Evolutionary conservation across 2,888 invertebrate genomes (phyloP).

Genomic region (Hartigia nigra): DNA sequence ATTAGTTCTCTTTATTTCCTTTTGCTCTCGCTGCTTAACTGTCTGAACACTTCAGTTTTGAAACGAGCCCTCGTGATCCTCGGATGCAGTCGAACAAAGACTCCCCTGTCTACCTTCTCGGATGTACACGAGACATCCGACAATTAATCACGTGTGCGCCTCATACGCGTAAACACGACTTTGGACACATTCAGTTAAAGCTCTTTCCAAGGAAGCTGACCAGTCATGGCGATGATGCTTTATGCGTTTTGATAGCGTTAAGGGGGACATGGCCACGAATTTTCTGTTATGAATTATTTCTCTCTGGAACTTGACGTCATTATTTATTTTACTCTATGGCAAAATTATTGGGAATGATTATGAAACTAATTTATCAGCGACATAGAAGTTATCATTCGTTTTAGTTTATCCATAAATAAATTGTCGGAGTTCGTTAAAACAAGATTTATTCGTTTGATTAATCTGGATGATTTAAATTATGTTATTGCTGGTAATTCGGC

Average conservation of each 20-base stretch:
- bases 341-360: not conserved
- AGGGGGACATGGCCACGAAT: not conserved
- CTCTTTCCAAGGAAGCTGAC: not conserved
- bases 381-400: not conserved
- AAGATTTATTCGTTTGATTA: not conserved
- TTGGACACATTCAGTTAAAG: not conserved
- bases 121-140: constrained; percentile 1
- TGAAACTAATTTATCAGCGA: not conserved
- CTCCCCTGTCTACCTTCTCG: not conserved
- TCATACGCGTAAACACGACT: not conserved
- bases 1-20: not conserved
- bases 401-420: not conserved
- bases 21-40: not conserved
- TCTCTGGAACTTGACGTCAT: not conserved
- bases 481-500: not conserved
- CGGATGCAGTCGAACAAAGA: not conserved
- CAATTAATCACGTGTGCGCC: not conserved
- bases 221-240: not conserved
- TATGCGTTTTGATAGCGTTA: not conserved
- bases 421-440: not conserved
- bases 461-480: not conserved
- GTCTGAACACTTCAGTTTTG: not conserved
- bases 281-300: not conserved
- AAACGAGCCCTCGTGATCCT: not conserved
- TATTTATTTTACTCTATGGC: not conserved